Percentiles rank a stretch among this genome's conserved stretches.
These are phyloP conservation scores for Torymus texanus DNA, from an alignment of 2,888 invertebrate genomes.

Conservation along the genomic window DNA sequence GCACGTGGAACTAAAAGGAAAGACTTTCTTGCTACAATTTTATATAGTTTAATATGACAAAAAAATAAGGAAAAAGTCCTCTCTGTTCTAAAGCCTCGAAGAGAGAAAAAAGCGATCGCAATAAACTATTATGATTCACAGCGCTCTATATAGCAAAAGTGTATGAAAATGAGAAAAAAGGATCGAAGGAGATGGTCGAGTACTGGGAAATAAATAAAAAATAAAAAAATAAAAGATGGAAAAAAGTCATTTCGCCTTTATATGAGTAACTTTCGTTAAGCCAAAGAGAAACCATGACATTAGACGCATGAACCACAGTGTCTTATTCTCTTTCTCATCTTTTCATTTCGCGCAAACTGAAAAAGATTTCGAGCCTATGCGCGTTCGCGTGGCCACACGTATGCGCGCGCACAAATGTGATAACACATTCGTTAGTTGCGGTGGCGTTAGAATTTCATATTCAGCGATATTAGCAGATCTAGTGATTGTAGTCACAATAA, in stretches of 20 bases:
- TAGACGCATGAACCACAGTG: constrained; percentile 43
- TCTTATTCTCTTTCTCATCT: constrained; percentile 32
- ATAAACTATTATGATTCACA: constrained; percentile 38
- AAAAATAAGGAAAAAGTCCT: constrained; percentile 19
- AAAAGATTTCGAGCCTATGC: constrained; percentile 21
- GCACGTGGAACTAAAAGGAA: constrained; percentile 39
- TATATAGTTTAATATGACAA: not conserved
- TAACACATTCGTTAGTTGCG: constrained; percentile 18
- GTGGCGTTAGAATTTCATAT: constrained; percentile 31
- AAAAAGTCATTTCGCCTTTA: constrained; percentile 22
- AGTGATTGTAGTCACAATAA: constrained; percentile 35
- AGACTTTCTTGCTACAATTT: constrained; percentile 36
- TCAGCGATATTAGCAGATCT: constrained; percentile 44
- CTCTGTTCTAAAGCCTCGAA: constrained; percentile 34
- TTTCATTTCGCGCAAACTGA: constrained; percentile 28
- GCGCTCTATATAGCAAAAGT: constrained; percentile 21
- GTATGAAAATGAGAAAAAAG: constrained; percentile 30
- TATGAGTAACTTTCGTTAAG: constrained; percentile 56
- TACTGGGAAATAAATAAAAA: constrained; percentile 42
- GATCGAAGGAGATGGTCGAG: constrained; percentile 28
- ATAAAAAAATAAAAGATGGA: constrained; percentile 48
- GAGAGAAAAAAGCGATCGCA: constrained; percentile 48
- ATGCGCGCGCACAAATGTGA: not conserved
- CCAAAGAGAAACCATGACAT: constrained; percentile 70
- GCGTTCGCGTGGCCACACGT: not conserved